These are phyloP conservation scores for Bursaphelenchus okinawaensis DNA, from an alignment of 2,888 invertebrate genomes.

Conservation along the genomic window DNA sequence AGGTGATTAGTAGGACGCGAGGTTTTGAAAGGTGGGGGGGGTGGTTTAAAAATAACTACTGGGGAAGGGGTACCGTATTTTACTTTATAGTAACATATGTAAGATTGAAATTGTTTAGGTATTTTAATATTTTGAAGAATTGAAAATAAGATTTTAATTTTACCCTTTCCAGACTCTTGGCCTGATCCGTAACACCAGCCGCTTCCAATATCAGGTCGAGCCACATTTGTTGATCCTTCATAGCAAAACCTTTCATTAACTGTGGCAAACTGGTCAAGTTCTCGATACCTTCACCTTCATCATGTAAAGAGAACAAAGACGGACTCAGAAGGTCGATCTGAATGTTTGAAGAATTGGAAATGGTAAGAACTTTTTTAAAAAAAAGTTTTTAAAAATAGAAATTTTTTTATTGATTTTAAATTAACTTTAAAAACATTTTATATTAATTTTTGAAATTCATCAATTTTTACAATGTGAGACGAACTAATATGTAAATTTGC, in stretches of 20 bases:
- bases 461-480: neutral
- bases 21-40: too few species aligned
- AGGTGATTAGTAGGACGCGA: too few species aligned
- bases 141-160: too few species aligned
- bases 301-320: constrained; percentile 41
- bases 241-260: constrained; percentile 15
- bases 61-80: too few species aligned
- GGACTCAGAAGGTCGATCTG: constrained; percentile 45
- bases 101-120: too few species aligned
- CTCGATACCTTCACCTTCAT: constrained; percentile 36
- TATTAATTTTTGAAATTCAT: neutral
- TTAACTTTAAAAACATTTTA: neutral
- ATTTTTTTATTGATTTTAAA: constrained; percentile 5
- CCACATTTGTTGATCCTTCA: constrained; percentile 37
- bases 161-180: constrained; percentile 22
- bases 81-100: too few species aligned
- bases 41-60: too few species aligned
- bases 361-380: too few species aligned
- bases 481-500: neutral
- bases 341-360: constrained; percentile 14
- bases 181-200: constrained; percentile 35
- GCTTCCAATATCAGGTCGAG: constrained; percentile 45
- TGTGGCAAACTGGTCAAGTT: constrained; percentile 15
- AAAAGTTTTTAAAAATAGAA: neutral
- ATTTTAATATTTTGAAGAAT: neutral